Conservation (phyloP, 2,113 vertebrate species). For the Platysternon megacephalum region DNA sequence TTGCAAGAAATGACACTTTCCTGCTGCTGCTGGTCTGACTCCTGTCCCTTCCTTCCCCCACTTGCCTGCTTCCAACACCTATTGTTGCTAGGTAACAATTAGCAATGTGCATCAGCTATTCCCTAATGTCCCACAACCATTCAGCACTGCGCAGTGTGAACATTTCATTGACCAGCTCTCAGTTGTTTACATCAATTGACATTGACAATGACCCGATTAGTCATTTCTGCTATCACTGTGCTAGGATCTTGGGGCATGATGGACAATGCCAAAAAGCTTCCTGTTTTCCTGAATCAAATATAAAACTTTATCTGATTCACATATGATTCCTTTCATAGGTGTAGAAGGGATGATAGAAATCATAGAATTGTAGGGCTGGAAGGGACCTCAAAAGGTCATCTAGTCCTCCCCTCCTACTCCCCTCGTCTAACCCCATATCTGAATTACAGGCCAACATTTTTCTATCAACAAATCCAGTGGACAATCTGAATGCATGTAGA, state of each 20-base stretch:
- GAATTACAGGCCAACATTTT: neutral
- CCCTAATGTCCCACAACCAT: neutral
- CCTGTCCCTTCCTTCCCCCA: neutral
- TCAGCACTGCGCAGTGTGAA: neutral
- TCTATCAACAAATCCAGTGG: neutral
- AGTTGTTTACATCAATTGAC: neutral
- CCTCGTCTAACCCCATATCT: neutral
- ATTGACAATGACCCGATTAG: neutral
- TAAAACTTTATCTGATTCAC: neutral
- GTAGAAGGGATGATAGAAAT: neutral
- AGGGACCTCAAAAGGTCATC: neutral
- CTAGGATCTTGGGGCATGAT: neutral
- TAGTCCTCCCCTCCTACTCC: neutral
- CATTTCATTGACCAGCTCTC: neutral
- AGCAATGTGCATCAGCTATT: neutral
- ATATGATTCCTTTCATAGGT: neutral
- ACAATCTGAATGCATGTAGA: neutral
- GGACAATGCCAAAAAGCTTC: neutral
- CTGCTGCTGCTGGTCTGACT: neutral
- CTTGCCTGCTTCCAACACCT: neutral
- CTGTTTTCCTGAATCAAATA: neutral
- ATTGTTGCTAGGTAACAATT: neutral
- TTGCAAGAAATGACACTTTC: rapidly evolving
- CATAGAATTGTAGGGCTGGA: neutral
- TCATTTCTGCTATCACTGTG: constrained; percentile 26